These are phyloP conservation scores for Enteromius paludinosus DNA, from an alignment of 2,797 vertebrate species.

Conservation along the genomic window DNA sequence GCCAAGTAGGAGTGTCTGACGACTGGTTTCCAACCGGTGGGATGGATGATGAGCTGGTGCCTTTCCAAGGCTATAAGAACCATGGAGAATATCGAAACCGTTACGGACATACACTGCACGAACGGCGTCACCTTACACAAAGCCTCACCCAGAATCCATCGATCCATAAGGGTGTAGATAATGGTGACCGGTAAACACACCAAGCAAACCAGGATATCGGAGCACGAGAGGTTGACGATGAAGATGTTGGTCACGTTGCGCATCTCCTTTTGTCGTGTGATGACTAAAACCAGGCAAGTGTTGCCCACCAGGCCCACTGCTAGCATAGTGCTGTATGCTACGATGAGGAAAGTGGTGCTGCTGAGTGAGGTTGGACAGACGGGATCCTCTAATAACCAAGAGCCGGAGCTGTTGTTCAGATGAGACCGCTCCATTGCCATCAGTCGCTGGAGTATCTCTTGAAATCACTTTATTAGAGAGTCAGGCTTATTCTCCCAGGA, in stretches of 20 bases:
- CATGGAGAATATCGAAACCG: constrained; percentile 83
- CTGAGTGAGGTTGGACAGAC: constrained; percentile 76
- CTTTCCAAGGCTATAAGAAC: constrained; percentile 87
- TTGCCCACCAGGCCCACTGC: constrained; percentile 86
- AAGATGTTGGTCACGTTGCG: constrained; percentile 87
- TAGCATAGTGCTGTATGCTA: constrained; percentile 83
- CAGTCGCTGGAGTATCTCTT: not conserved
- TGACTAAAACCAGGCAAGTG: constrained; percentile 83
- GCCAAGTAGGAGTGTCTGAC: constrained; percentile 84
- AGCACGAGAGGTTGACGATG: constrained; percentile 85
- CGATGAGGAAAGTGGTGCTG: constrained; percentile 81
- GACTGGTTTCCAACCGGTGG: constrained; percentile 85
- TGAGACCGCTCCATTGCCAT: constrained; percentile 73
- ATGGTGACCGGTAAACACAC: constrained; percentile 84
- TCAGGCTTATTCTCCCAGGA: constrained; percentile 25
- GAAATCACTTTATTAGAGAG: not conserved
- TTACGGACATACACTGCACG: constrained; percentile 83
- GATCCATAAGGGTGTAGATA: constrained; percentile 88
- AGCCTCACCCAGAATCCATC: constrained; percentile 83
- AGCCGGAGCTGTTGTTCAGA: constrained; percentile 73
- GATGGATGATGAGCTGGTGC: constrained; percentile 87
- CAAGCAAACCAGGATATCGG: constrained; percentile 84
- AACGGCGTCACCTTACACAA: constrained; percentile 85
- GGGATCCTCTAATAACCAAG: constrained; percentile 63
- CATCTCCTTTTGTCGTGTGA: constrained; percentile 84